Base-by-base conservation (phyloP, 1,140 invertebrate species). In the Wasmannia auropunctata region DNA sequence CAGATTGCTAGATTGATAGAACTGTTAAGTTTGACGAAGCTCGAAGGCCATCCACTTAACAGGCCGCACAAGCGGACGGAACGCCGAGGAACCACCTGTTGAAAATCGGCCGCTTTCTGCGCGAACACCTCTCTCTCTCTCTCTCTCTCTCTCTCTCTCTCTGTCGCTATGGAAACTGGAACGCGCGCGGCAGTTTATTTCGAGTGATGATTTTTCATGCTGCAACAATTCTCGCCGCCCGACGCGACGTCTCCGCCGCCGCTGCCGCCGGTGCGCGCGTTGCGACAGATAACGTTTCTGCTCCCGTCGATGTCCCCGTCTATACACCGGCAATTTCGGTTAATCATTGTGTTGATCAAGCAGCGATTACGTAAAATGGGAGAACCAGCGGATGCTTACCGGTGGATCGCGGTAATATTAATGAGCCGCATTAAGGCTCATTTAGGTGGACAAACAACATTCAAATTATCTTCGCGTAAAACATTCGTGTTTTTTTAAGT, bases 21-120 rank as follows among this genome's bases (percentile, higher is more conserved):
- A 43, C 56, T 1, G 5, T 7, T 40, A 56, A 81, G 7, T 70
- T 67, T 56, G 19, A 56, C 37, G 37, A 22, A 28, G 11, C 16
- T 56, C 25, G 77, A 56, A 40, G 54, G 34, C 0, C 22, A 14
- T 16, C 22, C 65, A 40, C 79, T 72, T 58, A 56, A 43, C 79
- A 46, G 14, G 22, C 25, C 22, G 14, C 3, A 5, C 19, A 14
- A 22, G 25, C 34, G 79, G 34, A 34, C 49, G 62, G n/a, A 14
- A 86, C 34, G n/a, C 37, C 65, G 28, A 49, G 56, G 81, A 89
- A 89, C 88, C 87, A 89, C 88, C 87, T 89, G 88, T 89, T 89
- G 87, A 84, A 88, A 67, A 88, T 88, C 67, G 19, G 25, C 54
- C 72, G 43, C n/a, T 69, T 58, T 19, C 43, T 62, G 34, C 40